Evolutionary conservation across 2,113 vertebrate genomes (phyloP).

Genomic region (Formicarius rufipectus): DNA sequence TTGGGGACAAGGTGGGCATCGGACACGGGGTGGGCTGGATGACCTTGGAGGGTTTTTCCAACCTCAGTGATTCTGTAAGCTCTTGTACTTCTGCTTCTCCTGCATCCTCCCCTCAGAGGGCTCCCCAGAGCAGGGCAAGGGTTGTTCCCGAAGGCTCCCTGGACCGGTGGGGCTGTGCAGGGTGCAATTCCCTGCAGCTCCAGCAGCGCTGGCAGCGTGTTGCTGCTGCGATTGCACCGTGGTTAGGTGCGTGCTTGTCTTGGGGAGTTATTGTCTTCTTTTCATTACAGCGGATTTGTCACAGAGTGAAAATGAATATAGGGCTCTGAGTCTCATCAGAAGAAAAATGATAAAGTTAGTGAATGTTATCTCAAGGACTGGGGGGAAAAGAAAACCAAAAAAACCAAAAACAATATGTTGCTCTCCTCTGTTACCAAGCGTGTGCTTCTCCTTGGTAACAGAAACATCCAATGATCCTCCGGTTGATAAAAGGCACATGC

Average conservation of each 20-base stretch:
- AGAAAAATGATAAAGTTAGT: background rate
- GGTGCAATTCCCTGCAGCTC: background rate
- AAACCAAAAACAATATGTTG: background rate
- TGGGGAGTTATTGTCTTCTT: background rate
- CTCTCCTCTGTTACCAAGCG: slow-evolving; percentile 47
- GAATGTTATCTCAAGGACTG: background rate
- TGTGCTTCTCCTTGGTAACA: slow-evolving; percentile 65
- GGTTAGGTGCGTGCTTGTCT: background rate
- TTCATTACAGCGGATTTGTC: background rate
- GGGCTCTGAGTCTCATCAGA: background rate
- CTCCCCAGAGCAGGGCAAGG: background rate
- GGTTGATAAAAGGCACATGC: slow-evolving; percentile 64
- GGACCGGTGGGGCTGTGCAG: background rate
- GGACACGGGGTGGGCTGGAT: background rate
- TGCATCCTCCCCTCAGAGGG: background rate
- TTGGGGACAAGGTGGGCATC: rapidly evolving
- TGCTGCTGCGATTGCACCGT: background rate
- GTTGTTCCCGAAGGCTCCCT: background rate
- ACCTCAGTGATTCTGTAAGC: background rate
- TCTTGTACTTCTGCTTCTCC: rapidly evolving
- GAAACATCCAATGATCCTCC: slow-evolving; percentile 63
- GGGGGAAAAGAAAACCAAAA: background rate
- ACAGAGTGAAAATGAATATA: background rate
- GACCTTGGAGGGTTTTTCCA: background rate
- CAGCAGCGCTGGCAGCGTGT: background rate